phyloP scores from a whole-genome alignment of 2,888 invertebrate genomes.

The Nycteola revayana region DNA sequence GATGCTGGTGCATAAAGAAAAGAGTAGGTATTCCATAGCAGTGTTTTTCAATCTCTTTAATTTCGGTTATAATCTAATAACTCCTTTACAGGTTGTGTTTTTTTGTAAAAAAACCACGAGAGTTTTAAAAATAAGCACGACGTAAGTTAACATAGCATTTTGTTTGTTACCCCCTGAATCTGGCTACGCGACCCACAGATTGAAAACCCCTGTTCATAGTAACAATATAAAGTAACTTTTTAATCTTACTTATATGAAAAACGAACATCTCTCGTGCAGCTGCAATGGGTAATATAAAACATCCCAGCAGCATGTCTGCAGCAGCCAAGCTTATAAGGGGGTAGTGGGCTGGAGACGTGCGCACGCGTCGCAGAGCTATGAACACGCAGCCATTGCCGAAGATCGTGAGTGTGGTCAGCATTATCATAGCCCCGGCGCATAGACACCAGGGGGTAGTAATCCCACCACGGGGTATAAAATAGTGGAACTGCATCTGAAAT shows the following conservation, averaged over 20 bases:
- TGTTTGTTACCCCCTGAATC: too few species aligned
- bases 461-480: conserved; percentile 39
- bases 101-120: too few species aligned
- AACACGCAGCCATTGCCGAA: conserved; percentile 59
- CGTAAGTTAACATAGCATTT: too few species aligned
- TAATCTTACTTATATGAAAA: conserved; percentile 61
- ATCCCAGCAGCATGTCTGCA: conserved; percentile 84
- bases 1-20: too few species aligned
- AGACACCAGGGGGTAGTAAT: conserved; percentile 40
- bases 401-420: conserved; percentile 46
- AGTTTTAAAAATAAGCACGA: too few species aligned
- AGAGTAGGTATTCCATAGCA: too few species aligned
- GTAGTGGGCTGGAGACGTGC: conserved; percentile 82
- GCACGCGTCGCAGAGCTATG: conserved; percentile 47
- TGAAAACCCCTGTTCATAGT: too few species aligned
- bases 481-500: too few species aligned
- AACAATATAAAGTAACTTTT: background rate
- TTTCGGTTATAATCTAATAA: too few species aligned
- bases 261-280: conserved; percentile 80
- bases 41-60: too few species aligned
- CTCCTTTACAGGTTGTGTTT: too few species aligned
- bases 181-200: too few species aligned
- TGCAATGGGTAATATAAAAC: conserved; percentile 80
- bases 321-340: conserved; percentile 86
- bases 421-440: conserved; percentile 44